Conservation (phyloP, 2,797 vertebrate genomes). For the Xiphorhynchus erythropygius region DNA sequence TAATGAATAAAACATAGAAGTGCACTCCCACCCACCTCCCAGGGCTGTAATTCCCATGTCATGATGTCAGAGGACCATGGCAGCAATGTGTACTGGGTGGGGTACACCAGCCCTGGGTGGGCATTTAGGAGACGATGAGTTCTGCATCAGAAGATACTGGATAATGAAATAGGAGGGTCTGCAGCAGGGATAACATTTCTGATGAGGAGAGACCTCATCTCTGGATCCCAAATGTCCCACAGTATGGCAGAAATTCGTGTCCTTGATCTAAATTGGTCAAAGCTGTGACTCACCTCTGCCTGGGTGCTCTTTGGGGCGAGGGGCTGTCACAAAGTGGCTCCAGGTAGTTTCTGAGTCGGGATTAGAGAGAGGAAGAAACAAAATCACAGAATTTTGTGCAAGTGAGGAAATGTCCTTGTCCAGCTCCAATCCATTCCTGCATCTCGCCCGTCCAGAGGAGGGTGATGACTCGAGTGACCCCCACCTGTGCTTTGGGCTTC, state of each 20-base stretch:
- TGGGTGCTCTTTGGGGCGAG: rapidly evolving
- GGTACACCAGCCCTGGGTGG: neutral
- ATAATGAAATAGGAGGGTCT: neutral
- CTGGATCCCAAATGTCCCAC: neutral
- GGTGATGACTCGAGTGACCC: rapidly evolving
- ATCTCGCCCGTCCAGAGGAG: neutral
- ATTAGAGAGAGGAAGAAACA: neutral
- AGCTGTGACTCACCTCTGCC: neutral
- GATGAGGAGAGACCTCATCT: neutral
- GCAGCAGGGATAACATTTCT: rapidly evolving
- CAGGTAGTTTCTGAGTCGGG: neutral
- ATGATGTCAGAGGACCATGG: neutral
- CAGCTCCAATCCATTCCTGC: rapidly evolving
- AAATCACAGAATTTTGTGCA: neutral
- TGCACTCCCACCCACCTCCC: neutral
- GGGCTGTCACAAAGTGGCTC: neutral
- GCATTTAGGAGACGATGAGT: neutral
- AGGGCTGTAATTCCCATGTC: neutral
- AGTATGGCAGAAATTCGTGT: rapidly evolving
- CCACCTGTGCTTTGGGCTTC: neutral
- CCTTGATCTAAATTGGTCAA: neutral
- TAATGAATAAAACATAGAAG: neutral
- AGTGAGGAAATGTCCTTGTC: neutral
- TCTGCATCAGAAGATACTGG: neutral
- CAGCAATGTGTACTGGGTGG: neutral